Base-by-base conservation (phyloP, 2,797 vertebrate species). In the Eleutherodactylus coqui region DNA sequence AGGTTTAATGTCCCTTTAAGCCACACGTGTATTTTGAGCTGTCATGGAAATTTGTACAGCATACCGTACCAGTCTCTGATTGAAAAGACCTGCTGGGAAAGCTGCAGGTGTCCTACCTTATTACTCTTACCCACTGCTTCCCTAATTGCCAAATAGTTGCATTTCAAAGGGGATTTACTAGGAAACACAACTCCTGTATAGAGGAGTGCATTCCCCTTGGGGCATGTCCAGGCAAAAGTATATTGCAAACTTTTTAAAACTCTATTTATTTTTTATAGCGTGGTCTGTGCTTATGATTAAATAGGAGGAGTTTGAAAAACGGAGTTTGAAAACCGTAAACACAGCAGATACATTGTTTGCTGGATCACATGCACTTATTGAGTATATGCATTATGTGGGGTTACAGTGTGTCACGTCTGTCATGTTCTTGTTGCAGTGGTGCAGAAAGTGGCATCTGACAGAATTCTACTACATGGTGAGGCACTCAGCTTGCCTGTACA, bases 21-120 rank as follows among this genome's bases (percentile, higher is more conserved):
- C 29, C 60, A 32, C 29, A 34, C 13, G 16, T 32, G 11, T 64
- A 64, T 34, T 64, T 13, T 32, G 60, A 64, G 60, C 27, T 32
- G 60, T 64, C 29, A 64, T 17, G 60, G 29, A 64, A 64, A 64
- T 64, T 32, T 64, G 60, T 5, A n/a, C 38, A 13, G 21, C 36
- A 72, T 43, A 43, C 8, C 6, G 8, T 43, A 24, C 69, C 69
- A 43, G 64, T 36, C 64, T 38, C 32, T 69, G 64, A 38, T 69
- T 69, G 64, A 69, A 69, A 69, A 38, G 69, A 72, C 69, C 69
- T 72, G 69, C 36, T 72, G 69, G 69, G 69, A 72, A 43, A 72
- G 69, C 69, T 1, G 38, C 69, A 43, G 69, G 69, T 72, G 69
- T 72, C 69, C 69, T 72, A 72, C 69, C 69, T 72, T 43, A 72